A percentile compares a stretch with the other conserved stretches of the same genome.
Evolutionary conservation across 2,797 vertebrate genomes (phyloP).

Genomic region (Myotis vivesi): DNA sequence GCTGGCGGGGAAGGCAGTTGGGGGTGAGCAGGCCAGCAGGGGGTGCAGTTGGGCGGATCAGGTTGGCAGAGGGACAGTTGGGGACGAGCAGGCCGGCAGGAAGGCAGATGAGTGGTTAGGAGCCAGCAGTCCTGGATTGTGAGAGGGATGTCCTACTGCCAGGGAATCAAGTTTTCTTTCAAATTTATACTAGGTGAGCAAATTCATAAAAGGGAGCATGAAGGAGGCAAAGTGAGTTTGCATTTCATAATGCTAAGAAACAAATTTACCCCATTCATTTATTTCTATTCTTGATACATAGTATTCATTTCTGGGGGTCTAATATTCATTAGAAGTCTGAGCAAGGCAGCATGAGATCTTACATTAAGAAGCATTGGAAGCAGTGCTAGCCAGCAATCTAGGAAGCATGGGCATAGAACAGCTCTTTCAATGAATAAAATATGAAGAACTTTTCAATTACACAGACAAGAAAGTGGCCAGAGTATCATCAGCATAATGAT

Average conservation of each 20-base stretch:
- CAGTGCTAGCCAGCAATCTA: not conserved
- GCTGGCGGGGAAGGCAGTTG: too few species aligned
- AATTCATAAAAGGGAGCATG: not conserved
- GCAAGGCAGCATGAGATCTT: not conserved
- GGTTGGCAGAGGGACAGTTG: too few species aligned
- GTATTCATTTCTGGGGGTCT: not conserved
- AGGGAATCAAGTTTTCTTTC: not conserved
- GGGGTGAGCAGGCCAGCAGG: too few species aligned
- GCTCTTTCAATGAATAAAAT: slow-evolving; percentile 65
- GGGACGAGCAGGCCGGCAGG: too few species aligned
- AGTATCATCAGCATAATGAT: slow-evolving; percentile 55
- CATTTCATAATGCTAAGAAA: slow-evolving; percentile 32
- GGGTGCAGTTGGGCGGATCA: too few species aligned
- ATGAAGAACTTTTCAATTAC: slow-evolving; percentile 63
- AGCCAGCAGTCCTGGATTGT: too few species aligned
- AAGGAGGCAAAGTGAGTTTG: slow-evolving; percentile 28
- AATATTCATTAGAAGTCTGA: slow-evolving; percentile 9
- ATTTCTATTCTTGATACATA: slow-evolving; percentile 12
- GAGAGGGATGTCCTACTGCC: too few species aligned
- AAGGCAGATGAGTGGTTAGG: too few species aligned
- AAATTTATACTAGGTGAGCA: not conserved
- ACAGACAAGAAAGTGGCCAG: slow-evolving; percentile 43
- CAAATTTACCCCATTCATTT: not conserved
- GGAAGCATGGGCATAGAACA: not conserved
- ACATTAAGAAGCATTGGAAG: not conserved